A percentile compares a stretch with the other conserved stretches of the same genome.
Conservation (phyloP, 2,113 vertebrate species). For the Odocoileus virginianus region DNA sequence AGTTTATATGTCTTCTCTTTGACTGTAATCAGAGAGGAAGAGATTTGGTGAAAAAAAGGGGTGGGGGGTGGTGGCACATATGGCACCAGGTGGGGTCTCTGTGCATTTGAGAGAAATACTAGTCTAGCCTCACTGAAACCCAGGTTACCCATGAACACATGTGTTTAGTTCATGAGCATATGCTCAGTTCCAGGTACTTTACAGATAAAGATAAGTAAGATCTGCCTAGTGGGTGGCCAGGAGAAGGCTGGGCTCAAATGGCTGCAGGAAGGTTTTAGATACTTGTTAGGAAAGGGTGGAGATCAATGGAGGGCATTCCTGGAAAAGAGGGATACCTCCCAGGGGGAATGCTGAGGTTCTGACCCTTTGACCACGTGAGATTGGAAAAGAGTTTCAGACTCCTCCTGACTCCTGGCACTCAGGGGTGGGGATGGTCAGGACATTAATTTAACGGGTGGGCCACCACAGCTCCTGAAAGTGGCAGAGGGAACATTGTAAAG, state of each 20-base stretch:
- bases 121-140: constrained; percentile 18
- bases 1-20: constrained; percentile 5
- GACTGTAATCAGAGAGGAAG: constrained; percentile 22
- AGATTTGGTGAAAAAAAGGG: constrained; percentile 31
- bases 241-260: not conserved
- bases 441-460: not conserved
- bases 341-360: not conserved
- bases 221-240: not conserved
- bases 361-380: not conserved
- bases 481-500: not conserved
- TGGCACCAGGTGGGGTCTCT: constrained; percentile 16
- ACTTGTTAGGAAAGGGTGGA: not conserved
- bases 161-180: constrained; percentile 33
- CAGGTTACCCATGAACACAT: constrained; percentile 19
- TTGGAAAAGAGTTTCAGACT: constrained; percentile 18
- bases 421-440: not conserved
- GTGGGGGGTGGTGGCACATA: not conserved
- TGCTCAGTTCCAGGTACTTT: constrained; percentile 9
- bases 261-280: not conserved
- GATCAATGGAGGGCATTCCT: not conserved
- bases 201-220: constrained; percentile 30
- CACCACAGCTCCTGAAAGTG: not conserved
- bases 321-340: not conserved
- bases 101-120: not conserved
- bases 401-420: not conserved